Conservation (phyloP, 2,888 invertebrate species). For the Notocelia uddmanniana region DNA sequence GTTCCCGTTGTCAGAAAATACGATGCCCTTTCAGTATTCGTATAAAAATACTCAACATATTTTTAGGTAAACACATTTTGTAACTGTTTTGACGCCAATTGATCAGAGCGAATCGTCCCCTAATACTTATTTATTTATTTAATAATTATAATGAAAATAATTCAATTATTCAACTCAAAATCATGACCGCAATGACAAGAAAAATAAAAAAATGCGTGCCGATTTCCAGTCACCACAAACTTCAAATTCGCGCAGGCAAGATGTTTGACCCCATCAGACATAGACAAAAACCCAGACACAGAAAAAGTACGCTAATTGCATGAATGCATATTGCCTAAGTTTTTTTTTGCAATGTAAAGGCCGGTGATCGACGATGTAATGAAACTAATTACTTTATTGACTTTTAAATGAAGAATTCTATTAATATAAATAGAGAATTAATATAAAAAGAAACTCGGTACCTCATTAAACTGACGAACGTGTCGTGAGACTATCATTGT, state of each 20-base stretch:
- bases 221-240: neutral
- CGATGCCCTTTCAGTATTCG: too few relatives aligned
- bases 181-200: neutral
- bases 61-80: too few relatives aligned
- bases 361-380: neutral
- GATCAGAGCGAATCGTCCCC: too few relatives aligned
- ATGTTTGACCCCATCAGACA: slow-evolving; percentile 57
- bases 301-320: slow-evolving; percentile 57
- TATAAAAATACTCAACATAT: neutral
- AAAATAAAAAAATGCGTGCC: slow-evolving; percentile 3
- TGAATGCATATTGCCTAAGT: slow-evolving; percentile 30
- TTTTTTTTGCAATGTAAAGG: slow-evolving; percentile 24
- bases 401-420: neutral
- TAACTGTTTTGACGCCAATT: too few relatives aligned
- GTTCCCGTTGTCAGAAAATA: too few relatives aligned
- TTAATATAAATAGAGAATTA: too few relatives aligned
- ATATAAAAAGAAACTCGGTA: neutral
- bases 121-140: too few relatives aligned
- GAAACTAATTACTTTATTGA: neutral
- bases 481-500: neutral
- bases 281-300: slow-evolving; percentile 65
- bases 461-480: neutral
- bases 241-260: slow-evolving; percentile 37
- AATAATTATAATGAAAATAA: too few relatives aligned
- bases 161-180: neutral